A percentile compares a stretch with the other conserved stretches of the same genome.
Evolutionary conservation across 2,797 vertebrate species (phyloP).

Genomic region (Geotrypetes seraphini): DNA sequence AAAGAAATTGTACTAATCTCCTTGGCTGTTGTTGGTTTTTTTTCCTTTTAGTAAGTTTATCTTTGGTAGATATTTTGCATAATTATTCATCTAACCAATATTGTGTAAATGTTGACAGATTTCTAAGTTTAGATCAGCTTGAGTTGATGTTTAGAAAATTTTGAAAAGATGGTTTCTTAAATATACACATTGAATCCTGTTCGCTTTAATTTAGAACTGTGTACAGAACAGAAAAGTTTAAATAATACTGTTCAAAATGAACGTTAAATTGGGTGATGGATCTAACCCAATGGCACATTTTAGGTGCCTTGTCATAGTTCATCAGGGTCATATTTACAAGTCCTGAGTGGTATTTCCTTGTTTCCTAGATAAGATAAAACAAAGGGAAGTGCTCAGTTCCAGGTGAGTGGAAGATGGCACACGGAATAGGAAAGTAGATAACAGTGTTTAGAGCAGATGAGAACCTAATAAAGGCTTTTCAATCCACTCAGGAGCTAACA

Average conservation of each 20-base stretch:
- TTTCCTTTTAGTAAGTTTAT: no score
- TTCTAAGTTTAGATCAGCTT: neutral
- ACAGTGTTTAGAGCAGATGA: constrained; percentile 52
- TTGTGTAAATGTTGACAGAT: neutral
- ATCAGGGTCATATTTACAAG: constrained; percentile 91
- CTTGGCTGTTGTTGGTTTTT: no score
- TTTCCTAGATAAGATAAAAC: constrained; percentile 81
- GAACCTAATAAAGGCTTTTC: constrained; percentile 33
- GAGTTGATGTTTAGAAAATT: constrained; percentile 3
- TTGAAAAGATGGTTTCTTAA: neutral
- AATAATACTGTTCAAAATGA: constrained; percentile 25
- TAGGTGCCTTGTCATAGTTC: constrained; percentile 45
- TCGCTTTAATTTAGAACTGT: no score
- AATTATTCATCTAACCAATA: neutral
- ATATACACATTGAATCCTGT: neutral
- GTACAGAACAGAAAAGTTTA: no score
- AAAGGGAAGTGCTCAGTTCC: constrained; percentile 92
- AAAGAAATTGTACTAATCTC: no score
- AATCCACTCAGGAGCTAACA: no score
- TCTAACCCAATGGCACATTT: constrained; percentile 25
- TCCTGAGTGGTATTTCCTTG: constrained; percentile 90
- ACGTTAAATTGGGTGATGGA: constrained; percentile 45
- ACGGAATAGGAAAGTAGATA: constrained; percentile 67
- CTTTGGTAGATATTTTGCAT: constrained; percentile 6
- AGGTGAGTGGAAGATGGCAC: constrained; percentile 79